Evolutionary conservation across 23 tunicate genomes (phyloP).

Genomic region (Aplidium turbinatum): DNA sequence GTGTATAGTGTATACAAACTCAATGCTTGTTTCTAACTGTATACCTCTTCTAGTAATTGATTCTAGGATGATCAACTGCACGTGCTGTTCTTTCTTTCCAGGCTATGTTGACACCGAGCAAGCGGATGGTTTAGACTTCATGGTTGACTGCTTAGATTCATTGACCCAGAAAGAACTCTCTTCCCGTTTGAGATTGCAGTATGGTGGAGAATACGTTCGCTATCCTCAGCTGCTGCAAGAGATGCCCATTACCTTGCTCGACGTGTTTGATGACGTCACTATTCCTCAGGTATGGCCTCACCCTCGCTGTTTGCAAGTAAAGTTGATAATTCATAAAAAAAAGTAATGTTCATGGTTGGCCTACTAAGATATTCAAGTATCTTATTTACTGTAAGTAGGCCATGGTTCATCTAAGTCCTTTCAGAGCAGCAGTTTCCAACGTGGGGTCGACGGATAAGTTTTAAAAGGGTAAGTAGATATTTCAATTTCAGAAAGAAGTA

Average conservation of each 20-base stretch:
- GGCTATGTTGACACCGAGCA: conserved; percentile 35
- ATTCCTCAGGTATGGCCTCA: conserved; percentile 6
- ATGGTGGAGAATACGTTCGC: conserved; percentile 60
- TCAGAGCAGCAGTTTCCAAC: too few relatives aligned
- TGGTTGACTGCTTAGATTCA: conserved; percentile 51
- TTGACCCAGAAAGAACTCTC: conserved; percentile 47
- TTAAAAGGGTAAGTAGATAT: too few relatives aligned
- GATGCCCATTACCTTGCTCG: conserved; percentile 66
- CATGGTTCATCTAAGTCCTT: too few relatives aligned
- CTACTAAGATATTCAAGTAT: too few relatives aligned
- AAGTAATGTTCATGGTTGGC: too few relatives aligned
- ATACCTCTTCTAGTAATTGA: too few relatives aligned
- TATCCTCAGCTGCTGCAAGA: conserved; percentile 55
- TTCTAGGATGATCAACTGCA: too few relatives aligned
- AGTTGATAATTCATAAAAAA: background rate
- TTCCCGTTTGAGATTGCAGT: conserved; percentile 30
- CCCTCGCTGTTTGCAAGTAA: background rate
- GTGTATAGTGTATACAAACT: too few relatives aligned
- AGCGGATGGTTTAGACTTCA: conserved; percentile 65
- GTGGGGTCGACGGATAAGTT: too few relatives aligned
- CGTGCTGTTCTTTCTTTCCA: conserved; percentile 8
- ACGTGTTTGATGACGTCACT: conserved; percentile 59
- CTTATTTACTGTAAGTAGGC: background rate
- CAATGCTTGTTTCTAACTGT: too few relatives aligned
- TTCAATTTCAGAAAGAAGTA: too few relatives aligned